These are phyloP conservation scores for Ophion slaviceki DNA, from an alignment of 2,888 invertebrate genomes.

Conservation along the genomic window DNA sequence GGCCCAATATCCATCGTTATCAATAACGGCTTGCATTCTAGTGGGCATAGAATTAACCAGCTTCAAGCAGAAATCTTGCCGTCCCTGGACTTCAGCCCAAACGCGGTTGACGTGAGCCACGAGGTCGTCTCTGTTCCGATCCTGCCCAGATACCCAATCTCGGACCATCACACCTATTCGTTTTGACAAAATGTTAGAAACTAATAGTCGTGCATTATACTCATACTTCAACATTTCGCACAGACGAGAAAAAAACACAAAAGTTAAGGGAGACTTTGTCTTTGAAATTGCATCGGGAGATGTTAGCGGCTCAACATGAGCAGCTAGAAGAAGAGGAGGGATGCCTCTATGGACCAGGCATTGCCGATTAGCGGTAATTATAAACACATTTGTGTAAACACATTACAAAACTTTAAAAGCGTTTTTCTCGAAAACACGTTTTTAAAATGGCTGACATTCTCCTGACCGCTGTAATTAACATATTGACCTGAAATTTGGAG, in stretches of 20 bases:
- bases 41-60: conserved; percentile 30
- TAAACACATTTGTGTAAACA: no score
- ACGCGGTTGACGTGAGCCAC: conserved; percentile 24
- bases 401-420: no score
- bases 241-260: conserved; percentile 8
- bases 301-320: no score
- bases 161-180: conserved; percentile 27
- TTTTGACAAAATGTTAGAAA: conserved; percentile 20
- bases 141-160: conserved; percentile 36
- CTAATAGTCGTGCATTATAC: background rate
- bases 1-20: conserved; percentile 29
- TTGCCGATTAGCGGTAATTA: no score
- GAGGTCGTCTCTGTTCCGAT: conserved; percentile 17
- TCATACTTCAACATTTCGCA: background rate
- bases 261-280: no score
- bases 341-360: no score
- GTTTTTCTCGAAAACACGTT: no score
- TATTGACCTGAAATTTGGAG: no score
- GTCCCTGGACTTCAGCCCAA: conserved; percentile 2
- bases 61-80: background rate
- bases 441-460: no score
- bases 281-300: no score
- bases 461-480: no score
- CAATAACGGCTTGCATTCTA: conserved; percentile 26
- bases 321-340: no score